phyloP scores from a whole-genome alignment of 1,140 invertebrate species.

The Bombus cullumanus region DNA sequence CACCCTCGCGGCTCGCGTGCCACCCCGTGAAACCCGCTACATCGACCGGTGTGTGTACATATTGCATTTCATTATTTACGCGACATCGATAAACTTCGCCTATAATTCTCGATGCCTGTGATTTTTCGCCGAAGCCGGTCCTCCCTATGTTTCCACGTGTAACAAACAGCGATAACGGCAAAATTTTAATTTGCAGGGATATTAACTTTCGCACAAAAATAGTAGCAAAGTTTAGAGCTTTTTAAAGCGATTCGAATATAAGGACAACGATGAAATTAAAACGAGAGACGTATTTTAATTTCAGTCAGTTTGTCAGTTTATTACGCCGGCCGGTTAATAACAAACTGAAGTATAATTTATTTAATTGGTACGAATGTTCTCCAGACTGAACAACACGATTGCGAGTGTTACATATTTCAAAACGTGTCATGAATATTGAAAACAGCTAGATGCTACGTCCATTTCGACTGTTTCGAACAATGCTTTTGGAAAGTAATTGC shows the following conservation, averaged over 20 bases:
- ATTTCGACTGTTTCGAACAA: background rate
- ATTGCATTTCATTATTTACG: constrained; percentile 42
- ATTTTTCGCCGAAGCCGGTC: background rate
- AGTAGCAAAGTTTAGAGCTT: background rate
- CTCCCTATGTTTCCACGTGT: background rate
- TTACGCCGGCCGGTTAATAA: background rate
- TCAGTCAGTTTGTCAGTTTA: background rate
- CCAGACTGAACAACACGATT: no score
- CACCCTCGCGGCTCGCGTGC: constrained; percentile 39
- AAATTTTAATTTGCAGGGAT: background rate
- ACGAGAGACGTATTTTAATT: background rate
- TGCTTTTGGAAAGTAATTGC: background rate
- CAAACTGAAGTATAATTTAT: background rate
- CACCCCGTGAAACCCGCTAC: constrained; percentile 27
- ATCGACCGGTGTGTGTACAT: constrained; percentile 34
- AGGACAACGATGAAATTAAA: background rate
- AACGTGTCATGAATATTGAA: background rate
- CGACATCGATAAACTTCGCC: constrained; percentile 22
- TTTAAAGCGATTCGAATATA: background rate
- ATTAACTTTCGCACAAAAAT: background rate
- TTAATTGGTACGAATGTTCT: background rate
- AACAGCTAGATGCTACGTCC: background rate
- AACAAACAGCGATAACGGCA: no score
- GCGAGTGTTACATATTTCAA: background rate
- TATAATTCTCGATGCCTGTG: background rate